Evolutionary conservation across 2,113 vertebrate genomes (phyloP), one percentile per base, ranked within the genome.

Genomic region (Sylvilagus bachmani): DNA sequence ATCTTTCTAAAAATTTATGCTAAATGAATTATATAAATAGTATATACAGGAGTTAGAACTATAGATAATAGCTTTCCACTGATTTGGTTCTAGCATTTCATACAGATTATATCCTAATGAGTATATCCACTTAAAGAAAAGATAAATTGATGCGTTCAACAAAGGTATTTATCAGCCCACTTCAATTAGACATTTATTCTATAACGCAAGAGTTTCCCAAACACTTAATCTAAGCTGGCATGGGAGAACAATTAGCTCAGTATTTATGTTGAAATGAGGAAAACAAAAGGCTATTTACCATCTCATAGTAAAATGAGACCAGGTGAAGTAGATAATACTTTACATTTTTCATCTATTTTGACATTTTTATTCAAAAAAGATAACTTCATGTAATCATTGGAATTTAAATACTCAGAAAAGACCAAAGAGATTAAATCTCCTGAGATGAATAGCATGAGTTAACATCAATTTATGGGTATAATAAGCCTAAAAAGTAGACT

Each of bases 161-260:
- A 79, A 70, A 83, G 64, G 5, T 10, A 31, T 6, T 24, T 21
- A 55, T 49, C 10, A 51, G 11, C 4, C 55, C 14, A 77, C 29
- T 67, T 78, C 44, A 92, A 44, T 90, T 24, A 80, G 67, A 17
- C 33, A 84, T 75, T 33, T 85, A 51, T 84, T 33, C 38, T 77
- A 13, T 44, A 89, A 73, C 4, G 91, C 31, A 77, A 77, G 16
- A 49, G 24, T 82, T 89, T 86, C n/a, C 44, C 80, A 90, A 86
- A 62, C 29, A 11, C 16, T 31, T 79, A 66, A 81, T 69, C 29
- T 53, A 22, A 89, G 71, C 10, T 53, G 22, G 13, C 29, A 81
- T 11, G 12, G 33, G 25, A 79, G 29, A 44, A 83, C 5, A 92
- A 82, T 83, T 58, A 82, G 29, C 16, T 61, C 44, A 58, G 33